A percentile compares a stretch with the other conserved stretches of the same genome.
phyloP scores from a whole-genome alignment of 2,888 invertebrate species.

The Orthosia cruda region DNA sequence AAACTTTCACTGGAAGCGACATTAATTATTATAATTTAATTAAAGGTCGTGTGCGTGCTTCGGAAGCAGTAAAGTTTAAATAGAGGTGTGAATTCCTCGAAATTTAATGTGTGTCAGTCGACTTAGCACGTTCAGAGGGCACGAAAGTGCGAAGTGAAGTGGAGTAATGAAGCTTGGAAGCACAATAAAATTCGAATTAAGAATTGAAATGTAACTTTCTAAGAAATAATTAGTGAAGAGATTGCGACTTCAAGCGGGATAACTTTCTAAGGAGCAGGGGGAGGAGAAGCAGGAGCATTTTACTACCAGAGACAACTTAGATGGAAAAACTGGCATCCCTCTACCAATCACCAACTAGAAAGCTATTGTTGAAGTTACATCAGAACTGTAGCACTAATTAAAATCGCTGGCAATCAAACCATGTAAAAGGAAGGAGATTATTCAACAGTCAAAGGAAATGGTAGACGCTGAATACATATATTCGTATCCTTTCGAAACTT shows the following conservation, averaged over 20 bases:
- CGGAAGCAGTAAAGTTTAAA: slow-evolving; percentile 41
- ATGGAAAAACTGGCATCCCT: slow-evolving; percentile 1
- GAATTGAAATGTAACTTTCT: not conserved
- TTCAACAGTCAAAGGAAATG: slow-evolving; percentile 50
- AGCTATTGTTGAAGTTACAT: slow-evolving; percentile 38
- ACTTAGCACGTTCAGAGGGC: not conserved
- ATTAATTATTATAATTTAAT: slow-evolving; percentile 63
- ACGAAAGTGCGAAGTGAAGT: slow-evolving; percentile 23
- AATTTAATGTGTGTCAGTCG: slow-evolving; percentile 6
- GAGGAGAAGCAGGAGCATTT: not conserved
- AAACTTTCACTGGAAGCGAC: slow-evolving; percentile 37
- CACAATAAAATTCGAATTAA: not conserved
- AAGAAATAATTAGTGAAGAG: not conserved
- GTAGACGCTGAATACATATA: slow-evolving; percentile 5
- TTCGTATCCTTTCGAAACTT: slow-evolving; percentile 41
- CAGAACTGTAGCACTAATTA: slow-evolving; percentile 42
- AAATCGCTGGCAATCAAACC: slow-evolving; percentile 41
- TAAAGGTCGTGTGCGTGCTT: slow-evolving; percentile 60
- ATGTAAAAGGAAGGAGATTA: slow-evolving; percentile 51
- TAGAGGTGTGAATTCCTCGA: slow-evolving; percentile 42
- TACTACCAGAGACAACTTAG: not conserved
- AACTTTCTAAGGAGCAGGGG: not conserved
- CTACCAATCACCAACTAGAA: slow-evolving; percentile 36
- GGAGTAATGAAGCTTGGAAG: not conserved
- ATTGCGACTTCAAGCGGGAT: not conserved